These are phyloP conservation scores for Lasioglossum figueresi DNA, from an alignment of 2,888 invertebrate genomes.

Conservation along the genomic window DNA sequence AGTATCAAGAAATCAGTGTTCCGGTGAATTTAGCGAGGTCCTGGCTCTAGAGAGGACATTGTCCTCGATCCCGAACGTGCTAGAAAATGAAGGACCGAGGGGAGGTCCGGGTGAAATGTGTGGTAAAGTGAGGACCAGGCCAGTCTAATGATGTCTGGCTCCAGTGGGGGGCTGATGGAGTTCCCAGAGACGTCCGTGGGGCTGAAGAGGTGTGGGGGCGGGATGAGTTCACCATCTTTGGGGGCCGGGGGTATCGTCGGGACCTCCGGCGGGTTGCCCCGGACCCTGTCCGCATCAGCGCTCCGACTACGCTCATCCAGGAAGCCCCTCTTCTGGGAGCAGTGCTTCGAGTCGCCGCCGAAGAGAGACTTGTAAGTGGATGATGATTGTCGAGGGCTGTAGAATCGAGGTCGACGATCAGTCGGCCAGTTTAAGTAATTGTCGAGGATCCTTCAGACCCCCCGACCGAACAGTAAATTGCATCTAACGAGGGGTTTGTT, in stretches of 20 bases:
- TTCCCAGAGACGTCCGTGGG: slow-evolving; percentile 63
- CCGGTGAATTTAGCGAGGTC: not conserved
- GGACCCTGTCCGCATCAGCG: slow-evolving; percentile 92
- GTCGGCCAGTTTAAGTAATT: slow-evolving; percentile 13
- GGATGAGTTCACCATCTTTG: slow-evolving; percentile 84
- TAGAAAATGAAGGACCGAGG: not conserved
- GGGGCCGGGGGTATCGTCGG: slow-evolving; percentile 72
- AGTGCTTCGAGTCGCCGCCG: slow-evolving; percentile 90
- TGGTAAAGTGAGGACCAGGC: slow-evolving; percentile 25
- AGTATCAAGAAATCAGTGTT: not conserved
- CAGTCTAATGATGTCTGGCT: slow-evolving; percentile 76
- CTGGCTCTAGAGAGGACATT: not conserved
- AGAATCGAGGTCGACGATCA: slow-evolving; percentile 31
- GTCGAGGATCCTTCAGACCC: not conserved
- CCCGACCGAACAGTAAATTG: not conserved
- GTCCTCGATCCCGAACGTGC: slow-evolving; percentile 8
- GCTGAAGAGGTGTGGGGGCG: slow-evolving; percentile 83
- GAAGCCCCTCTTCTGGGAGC: slow-evolving; percentile 93
- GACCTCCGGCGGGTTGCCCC: slow-evolving; percentile 85
- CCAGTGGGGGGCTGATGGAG: slow-evolving; percentile 79
- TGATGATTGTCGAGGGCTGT: not conserved
- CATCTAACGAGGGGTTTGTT: slow-evolving; percentile 22
- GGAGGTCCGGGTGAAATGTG: slow-evolving; percentile 7
- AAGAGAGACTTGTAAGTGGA: slow-evolving; percentile 89
- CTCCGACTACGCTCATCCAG: slow-evolving; percentile 89